These are phyloP conservation scores for Catagonus wagneri DNA, from an alignment of 2,113 vertebrate species.

Conservation along the genomic window DNA sequence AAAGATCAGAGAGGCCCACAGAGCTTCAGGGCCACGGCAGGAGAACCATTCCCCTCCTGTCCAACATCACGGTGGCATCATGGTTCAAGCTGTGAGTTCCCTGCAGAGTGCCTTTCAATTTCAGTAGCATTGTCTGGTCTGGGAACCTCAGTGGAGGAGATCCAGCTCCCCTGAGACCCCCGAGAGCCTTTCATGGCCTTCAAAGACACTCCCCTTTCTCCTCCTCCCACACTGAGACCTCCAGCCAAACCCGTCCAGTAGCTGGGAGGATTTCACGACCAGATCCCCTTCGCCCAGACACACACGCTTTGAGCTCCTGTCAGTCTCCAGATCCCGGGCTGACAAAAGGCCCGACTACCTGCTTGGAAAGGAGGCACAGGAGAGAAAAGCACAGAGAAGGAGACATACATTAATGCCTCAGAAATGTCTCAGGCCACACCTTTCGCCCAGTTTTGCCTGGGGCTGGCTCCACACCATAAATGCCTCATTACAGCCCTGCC, in stretches of 20 bases:
- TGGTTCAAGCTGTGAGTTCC: rapidly evolving
- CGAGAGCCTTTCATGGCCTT: neutral
- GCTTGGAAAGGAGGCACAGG: neutral
- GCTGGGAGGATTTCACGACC: neutral
- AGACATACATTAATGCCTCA: slow-evolving; percentile 18
- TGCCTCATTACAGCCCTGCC: neutral
- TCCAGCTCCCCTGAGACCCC: neutral
- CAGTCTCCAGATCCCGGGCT: neutral
- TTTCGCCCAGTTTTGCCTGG: neutral
- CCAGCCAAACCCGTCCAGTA: neutral
- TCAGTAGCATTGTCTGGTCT: neutral
- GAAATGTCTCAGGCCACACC: slow-evolving; percentile 43
- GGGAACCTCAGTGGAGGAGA: neutral
- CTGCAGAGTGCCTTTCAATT: neutral
- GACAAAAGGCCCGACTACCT: neutral
- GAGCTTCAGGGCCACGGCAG: neutral
- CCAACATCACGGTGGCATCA: rapidly evolving
- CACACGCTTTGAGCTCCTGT: neutral
- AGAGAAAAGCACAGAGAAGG: neutral
- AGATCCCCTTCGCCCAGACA: neutral
- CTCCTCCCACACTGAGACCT: neutral
- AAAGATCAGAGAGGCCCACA: no score
- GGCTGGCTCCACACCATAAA: neutral
- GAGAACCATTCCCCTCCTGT: rapidly evolving
- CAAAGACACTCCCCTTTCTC: neutral